A percentile compares a stretch with the other conserved stretches of the same genome.
phyloP scores from a whole-genome alignment of 2,888 invertebrate species.

The Stictocephala bisonia region DNA sequence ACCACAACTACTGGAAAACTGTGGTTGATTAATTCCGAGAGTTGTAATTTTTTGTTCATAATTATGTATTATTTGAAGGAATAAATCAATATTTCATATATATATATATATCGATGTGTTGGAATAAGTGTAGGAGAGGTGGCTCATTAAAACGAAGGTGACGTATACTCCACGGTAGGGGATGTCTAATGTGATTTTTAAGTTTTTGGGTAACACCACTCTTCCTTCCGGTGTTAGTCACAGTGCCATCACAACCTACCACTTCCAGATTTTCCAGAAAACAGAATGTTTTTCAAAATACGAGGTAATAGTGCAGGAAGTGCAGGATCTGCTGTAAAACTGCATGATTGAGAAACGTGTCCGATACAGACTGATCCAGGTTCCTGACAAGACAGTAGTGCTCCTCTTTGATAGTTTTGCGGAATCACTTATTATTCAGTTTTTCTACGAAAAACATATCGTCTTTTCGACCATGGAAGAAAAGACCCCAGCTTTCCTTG shows the following conservation, averaged over 20 bases:
- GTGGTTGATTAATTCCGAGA: too few species aligned
- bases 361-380: conserved; percentile 38
- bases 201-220: conserved; percentile 16
- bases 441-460: conserved; percentile 27
- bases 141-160: conserved; percentile 35
- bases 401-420: conserved; percentile 29
- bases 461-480: conserved; percentile 35
- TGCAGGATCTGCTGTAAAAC: conserved; percentile 3
- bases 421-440: conserved; percentile 30
- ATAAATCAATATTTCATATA: too few species aligned
- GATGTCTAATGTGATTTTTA: conserved; percentile 10
- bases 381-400: conserved; percentile 38
- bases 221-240: conserved; percentile 42
- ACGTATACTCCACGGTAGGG: conserved; percentile 35
- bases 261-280: conserved; percentile 11
- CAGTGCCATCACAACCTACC: conserved; percentile 38
- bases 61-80: too few species aligned
- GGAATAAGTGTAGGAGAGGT: not conserved
- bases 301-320: not conserved
- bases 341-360: conserved; percentile 22
- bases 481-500: conserved; percentile 27
- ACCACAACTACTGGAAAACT: too few species aligned
- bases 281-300: not conserved
- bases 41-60: too few species aligned
- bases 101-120: too few species aligned